A percentile compares a stretch with the other conserved stretches of the same genome.
These are phyloP conservation scores for Hydractinia echinata DNA, from an alignment of 30 jellyfish, hydroid and myxozoan species.

Conservation along the genomic window DNA sequence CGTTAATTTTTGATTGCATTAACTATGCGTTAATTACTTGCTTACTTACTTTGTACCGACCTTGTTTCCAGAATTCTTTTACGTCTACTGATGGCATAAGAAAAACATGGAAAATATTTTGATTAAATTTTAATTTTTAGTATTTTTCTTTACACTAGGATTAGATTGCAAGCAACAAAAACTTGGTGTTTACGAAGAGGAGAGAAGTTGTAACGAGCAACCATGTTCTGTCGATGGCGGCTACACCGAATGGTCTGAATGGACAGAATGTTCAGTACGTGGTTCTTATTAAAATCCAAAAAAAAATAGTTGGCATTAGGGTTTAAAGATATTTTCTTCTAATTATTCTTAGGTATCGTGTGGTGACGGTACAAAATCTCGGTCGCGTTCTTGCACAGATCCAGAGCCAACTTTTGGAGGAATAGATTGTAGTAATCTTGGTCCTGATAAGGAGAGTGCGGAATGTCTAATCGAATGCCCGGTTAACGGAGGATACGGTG, in stretches of 20 bases:
- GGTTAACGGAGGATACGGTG: slow-evolving; percentile 27
- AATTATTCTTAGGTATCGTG: slow-evolving; percentile 6
- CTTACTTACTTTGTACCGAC: too few species aligned
- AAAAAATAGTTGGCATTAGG: too few species aligned
- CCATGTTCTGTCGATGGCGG: slow-evolving; percentile 35
- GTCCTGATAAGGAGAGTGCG: neutral
- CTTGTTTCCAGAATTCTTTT: too few species aligned
- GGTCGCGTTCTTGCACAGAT: neutral
- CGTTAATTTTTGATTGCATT: too few species aligned
- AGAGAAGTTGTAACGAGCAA: slow-evolving; percentile 8
- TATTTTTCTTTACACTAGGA: neutral
- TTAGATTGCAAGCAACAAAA: slow-evolving; percentile 13
- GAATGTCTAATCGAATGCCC: neutral
- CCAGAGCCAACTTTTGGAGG: slow-evolving; percentile 22
- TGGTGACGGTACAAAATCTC: slow-evolving; percentile 6
- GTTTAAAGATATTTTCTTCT: too few species aligned
- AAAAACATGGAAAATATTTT: too few species aligned
- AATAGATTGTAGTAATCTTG: neutral
- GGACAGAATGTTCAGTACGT: slow-evolving; percentile 15
- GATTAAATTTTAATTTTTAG: too few species aligned
- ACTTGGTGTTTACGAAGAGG: slow-evolving; percentile 25
- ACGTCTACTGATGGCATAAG: too few species aligned
- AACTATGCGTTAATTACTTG: too few species aligned
- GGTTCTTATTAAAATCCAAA: too few species aligned
- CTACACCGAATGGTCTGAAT: slow-evolving; percentile 19